Base-by-base conservation (phyloP, 2,888 invertebrate species). In the Tryphoninae sp. region DNA sequence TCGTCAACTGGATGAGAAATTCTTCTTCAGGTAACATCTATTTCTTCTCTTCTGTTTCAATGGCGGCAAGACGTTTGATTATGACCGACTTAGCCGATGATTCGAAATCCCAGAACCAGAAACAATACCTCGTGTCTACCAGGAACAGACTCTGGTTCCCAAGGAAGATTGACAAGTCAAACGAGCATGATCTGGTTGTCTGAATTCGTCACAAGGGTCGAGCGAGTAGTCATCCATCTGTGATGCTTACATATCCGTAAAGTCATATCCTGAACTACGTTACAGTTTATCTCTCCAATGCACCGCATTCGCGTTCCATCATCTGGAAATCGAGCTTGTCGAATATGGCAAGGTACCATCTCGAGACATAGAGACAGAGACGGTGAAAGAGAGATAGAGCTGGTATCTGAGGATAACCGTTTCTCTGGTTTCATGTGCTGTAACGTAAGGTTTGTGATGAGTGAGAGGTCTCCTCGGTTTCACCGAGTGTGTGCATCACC, bases 401-500 rank as follows among this genome's bases (percentile, higher is more conserved):
- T 45, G 45, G 7, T 45, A 13, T 13, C 45, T 2, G 33, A 45
- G 13, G 45, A 45, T 45, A 45, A 45, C 11, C 11, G 13, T 45
- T 45, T 45, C 45, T 45, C 45, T 45, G 45, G 13, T 45, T 45
- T 11, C 45, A 13, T 3, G 13, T 45, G 11, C 45, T 45, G 13
- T 45, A 3, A 45, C 11, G 11, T 13, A 45, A 45, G 45, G 45
- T 13, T 13, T 13, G 51, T 22, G 59, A 59, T 67, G 45, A 59
- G 77, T 67, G 74, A 67, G 69, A 71, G 71, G 53, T 78, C 62
- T 19, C 67, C 59, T 19, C 8, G 40, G 62, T 51, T 81, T 64
- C 69, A 16, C 45, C n/a, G 40, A 78, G 65, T 33, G 51, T 45
- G 51, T 76, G 69, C 80, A 72, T 53, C 64, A 75, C 64, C 71